Percentiles rank a stretch among this genome's conserved stretches.
Evolutionary conservation across 2,113 vertebrate genomes (phyloP).

Genomic region (Chroicocephalus ridibundus): DNA sequence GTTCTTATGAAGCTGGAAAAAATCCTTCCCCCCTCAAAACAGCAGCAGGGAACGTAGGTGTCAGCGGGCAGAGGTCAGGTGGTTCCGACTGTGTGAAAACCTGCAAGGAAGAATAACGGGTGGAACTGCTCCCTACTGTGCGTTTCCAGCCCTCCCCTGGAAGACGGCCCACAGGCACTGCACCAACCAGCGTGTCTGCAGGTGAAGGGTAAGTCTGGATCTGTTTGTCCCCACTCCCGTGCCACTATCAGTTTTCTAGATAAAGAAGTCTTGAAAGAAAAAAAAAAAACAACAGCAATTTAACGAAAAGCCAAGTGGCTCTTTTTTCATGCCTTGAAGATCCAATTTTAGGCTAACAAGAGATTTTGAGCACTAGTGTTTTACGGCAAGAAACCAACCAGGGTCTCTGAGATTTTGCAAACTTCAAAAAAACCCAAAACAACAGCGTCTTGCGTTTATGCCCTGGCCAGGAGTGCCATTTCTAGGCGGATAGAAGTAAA

Average conservation of each 20-base stretch:
- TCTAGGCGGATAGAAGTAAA: neutral
- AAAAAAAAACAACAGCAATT: neutral
- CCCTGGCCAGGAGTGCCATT: rapidly evolving
- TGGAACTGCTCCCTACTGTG: neutral
- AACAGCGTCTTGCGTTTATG: rapidly evolving
- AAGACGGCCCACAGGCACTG: rapidly evolving
- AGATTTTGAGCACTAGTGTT: neutral
- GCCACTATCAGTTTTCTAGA: neutral
- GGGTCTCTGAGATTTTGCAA: neutral
- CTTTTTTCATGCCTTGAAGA: neutral
- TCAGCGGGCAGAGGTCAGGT: slow-evolving; percentile 85
- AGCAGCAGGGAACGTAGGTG: neutral
- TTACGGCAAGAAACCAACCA: neutral
- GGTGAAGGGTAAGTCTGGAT: neutral
- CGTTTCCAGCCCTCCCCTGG: no score
- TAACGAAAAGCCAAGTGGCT: neutral
- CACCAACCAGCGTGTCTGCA: rapidly evolving
- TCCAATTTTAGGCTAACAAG: neutral
- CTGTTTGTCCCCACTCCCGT: neutral
- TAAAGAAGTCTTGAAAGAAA: neutral
- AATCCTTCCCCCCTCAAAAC: neutral
- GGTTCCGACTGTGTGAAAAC: slow-evolving; percentile 91
- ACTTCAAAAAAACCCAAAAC: no score
- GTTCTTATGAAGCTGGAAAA: slow-evolving; percentile 38
- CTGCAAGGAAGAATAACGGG: slow-evolving; percentile 13